Evolutionary conservation across 2,888 invertebrate species (phyloP), one percentile per base, ranked within the genome.

Genomic region (Tenthredo scrophulariae): DNA sequence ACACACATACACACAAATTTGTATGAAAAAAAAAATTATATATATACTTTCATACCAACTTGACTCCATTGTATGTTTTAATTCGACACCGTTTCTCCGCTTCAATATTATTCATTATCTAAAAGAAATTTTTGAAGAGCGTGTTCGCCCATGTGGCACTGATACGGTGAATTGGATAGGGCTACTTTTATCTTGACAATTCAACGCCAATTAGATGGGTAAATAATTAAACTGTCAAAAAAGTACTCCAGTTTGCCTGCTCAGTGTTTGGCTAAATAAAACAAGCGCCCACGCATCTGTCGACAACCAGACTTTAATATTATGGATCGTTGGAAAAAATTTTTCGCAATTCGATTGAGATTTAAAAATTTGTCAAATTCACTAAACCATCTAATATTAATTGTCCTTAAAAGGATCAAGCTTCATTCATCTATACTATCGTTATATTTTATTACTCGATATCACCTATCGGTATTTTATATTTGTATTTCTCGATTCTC

Each of bases 211-310:
- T 67, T 67, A 33, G 33, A 67, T 33, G 29, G 10, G 67, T 26
- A 67, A 67, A 67, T 33, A 67, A 67, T 67, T 33, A 33, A 67
- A 33, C 67, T 67, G 67, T 67, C 33, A 29, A 33, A 67, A 67
- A 67, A 33, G 67, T 26, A 67, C 67, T 67, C 67, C 33, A 0
- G 18, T 18, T 33, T 67, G 18, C 7, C 67, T 33, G 33, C 13
- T 7, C 26, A 18, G 29, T 67, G 18, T 67, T 67, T 33, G 67
- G 22, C 33, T 29, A 33, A 67, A 67, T 33, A 67, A 33, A 33
- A 67, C 33, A 33, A 67, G 13, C 67, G 1, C 67, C 67, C 18
- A 67, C 33, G 33, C 62, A 29, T 62, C 62, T 62, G 62, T 26
- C 62, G 62, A 62, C 62, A 26, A 26, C 22, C 62, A 29, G 62